Evolutionary conservation across 2,113 vertebrate genomes (phyloP).

Genomic region (Saccopteryx leptura): DNA sequence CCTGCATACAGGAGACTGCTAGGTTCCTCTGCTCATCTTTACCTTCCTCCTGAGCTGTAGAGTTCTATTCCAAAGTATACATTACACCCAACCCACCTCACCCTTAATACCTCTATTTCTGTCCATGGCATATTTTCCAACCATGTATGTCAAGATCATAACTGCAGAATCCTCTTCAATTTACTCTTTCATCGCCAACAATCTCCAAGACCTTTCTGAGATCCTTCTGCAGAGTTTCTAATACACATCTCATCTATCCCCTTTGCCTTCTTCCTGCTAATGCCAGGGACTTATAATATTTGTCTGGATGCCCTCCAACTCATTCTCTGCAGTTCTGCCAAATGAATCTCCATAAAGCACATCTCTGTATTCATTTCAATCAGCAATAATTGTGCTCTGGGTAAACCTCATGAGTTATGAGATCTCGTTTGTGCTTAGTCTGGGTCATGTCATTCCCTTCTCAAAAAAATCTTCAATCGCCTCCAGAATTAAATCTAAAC

Average conservation of each 20-base stretch:
- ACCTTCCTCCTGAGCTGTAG: constrained; percentile 17
- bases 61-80: constrained; percentile 46
- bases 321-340: constrained; percentile 74
- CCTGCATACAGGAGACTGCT: constrained; percentile 33
- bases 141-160: constrained; percentile 43
- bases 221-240: constrained; percentile 60
- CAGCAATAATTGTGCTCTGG: constrained; percentile 74
- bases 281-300: constrained; percentile 72
- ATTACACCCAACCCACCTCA: neutral
- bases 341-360: constrained; percentile 80
- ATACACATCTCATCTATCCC: constrained; percentile 57
- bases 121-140: constrained; percentile 34
- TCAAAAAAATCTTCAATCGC: constrained; percentile 32
- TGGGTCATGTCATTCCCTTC: constrained; percentile 63
- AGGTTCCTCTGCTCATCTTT: neutral
- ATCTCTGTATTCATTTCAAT: constrained; percentile 80
- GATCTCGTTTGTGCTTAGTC: constrained; percentile 64
- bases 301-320: constrained; percentile 73
- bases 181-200: neutral
- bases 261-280: constrained; percentile 56
- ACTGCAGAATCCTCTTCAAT: constrained; percentile 19
- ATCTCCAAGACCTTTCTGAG: constrained; percentile 41
- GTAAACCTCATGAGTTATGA: constrained; percentile 78
- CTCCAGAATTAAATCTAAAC: constrained; percentile 64
- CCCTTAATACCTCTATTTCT: constrained; percentile 3